phyloP scores from a whole-genome alignment of 1,140 invertebrate genomes.

The Periplaneta americana region DNA sequence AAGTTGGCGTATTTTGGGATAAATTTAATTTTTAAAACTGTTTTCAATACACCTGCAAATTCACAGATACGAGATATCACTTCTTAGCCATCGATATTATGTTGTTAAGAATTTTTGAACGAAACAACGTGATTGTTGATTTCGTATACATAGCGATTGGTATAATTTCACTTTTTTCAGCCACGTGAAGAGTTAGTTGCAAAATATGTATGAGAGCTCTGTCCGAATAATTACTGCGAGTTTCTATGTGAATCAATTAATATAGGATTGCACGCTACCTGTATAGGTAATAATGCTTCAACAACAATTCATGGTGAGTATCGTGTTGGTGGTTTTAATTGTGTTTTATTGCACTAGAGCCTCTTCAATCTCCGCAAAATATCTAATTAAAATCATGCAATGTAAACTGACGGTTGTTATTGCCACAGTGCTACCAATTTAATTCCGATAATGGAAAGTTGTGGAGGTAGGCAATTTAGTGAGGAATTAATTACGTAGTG shows the following conservation, averaged over 20 bases:
- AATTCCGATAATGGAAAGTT: background rate
- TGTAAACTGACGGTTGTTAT: background rate
- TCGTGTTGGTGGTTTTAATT: background rate
- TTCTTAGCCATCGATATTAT: too few relatives aligned
- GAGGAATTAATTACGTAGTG: background rate
- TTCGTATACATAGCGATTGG: background rate
- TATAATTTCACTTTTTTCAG: background rate
- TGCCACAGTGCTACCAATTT: background rate
- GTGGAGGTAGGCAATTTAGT: background rate
- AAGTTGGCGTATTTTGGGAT: too few relatives aligned
- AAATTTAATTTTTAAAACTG: too few relatives aligned
- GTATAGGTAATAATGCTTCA: background rate
- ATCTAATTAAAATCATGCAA: background rate
- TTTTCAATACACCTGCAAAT: too few relatives aligned
- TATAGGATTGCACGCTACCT: background rate
- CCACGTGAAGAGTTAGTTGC: background rate
- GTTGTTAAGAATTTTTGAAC: too few relatives aligned
- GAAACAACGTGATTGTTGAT: too few relatives aligned
- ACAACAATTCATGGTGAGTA: background rate
- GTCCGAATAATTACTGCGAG: slow-evolving; percentile 5
- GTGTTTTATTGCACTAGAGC: background rate
- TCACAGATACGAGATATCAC: too few relatives aligned
- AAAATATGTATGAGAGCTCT: background rate
- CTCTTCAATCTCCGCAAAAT: background rate
- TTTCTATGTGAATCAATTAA: background rate